A percentile compares a stretch with the other conserved stretches of the same genome.
phyloP scores from a whole-genome alignment of 2,888 invertebrate species.

The Drosophila anomelani region DNA sequence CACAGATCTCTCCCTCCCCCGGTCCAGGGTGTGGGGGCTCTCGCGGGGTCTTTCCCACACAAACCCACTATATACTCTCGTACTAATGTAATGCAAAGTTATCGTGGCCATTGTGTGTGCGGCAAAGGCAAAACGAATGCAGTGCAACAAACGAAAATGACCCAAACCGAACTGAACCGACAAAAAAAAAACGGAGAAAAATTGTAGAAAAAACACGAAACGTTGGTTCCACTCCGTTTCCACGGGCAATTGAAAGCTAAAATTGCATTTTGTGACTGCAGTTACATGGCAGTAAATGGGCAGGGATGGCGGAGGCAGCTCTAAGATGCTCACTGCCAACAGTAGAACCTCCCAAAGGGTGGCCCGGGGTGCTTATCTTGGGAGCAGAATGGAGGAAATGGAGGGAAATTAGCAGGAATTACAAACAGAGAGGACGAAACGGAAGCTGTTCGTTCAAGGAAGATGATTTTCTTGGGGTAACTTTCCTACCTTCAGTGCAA shows the following conservation, averaged over 20 bases:
- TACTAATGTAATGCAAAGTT: constrained; percentile 78
- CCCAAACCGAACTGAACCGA: constrained; percentile 45
- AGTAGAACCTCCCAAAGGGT: constrained; percentile 36
- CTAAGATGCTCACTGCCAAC: constrained; percentile 35
- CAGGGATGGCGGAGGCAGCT: constrained; percentile 6
- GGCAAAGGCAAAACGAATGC: constrained; percentile 71
- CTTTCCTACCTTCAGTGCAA: constrained; percentile 1
- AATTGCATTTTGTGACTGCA: constrained; percentile 76
- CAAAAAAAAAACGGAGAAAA: constrained; percentile 18
- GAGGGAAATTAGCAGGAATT: constrained; percentile 22
- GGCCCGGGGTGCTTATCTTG: constrained; percentile 4
- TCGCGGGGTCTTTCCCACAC: constrained; percentile 64
- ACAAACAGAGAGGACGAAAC: not conserved
- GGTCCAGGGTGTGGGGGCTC: constrained; percentile 1
- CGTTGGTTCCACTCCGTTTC: constrained; percentile 53
- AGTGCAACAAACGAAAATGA: constrained; percentile 74
- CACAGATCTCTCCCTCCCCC: constrained; percentile 32
- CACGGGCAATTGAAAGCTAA: constrained; percentile 78
- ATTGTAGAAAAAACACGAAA: constrained; percentile 17
- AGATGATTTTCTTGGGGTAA: not conserved
- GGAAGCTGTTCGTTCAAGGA: constrained; percentile 10
- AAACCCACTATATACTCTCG: constrained; percentile 41
- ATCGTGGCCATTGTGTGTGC: constrained; percentile 74
- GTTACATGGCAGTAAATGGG: constrained; percentile 22
- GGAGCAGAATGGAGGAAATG: constrained; percentile 10